A percentile compares a stretch with the other conserved stretches of the same genome.
Evolutionary conservation across 2,888 invertebrate genomes (phyloP).

Genomic region (Synanthedon vespiformis): DNA sequence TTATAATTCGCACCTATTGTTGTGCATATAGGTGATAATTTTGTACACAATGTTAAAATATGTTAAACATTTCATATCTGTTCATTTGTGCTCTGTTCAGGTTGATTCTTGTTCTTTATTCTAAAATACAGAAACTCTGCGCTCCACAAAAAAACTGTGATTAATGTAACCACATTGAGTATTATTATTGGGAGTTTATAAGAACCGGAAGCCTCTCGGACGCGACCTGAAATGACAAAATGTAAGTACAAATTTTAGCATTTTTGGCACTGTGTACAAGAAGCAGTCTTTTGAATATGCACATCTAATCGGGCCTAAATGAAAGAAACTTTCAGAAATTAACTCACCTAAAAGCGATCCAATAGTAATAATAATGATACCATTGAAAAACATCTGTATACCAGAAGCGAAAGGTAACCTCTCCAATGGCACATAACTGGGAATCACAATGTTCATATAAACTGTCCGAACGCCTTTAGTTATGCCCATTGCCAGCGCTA

Average conservation of each 20-base stretch:
- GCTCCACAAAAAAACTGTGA: slow-evolving; percentile 72
- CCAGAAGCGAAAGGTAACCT: slow-evolving; percentile 76
- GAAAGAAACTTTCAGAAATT: no score
- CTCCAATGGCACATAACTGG: slow-evolving; percentile 76
- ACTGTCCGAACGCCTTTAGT: slow-evolving; percentile 79
- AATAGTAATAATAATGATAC: slow-evolving; percentile 69
- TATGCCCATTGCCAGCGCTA: slow-evolving; percentile 72
- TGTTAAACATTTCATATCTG: no score
- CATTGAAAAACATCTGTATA: slow-evolving; percentile 78
- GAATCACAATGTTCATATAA: slow-evolving; percentile 76
- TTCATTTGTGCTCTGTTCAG: no score
- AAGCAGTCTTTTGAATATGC: no score
- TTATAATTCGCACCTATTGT: no score
- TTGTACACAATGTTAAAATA: no score
- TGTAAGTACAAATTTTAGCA: not conserved
- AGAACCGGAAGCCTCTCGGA: slow-evolving; percentile 72
- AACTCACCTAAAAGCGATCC: slow-evolving; percentile 74
- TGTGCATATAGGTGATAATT: no score
- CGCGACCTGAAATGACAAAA: slow-evolving; percentile 62
- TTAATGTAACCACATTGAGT: slow-evolving; percentile 71
- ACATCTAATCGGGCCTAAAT: no score
- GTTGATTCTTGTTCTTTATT: slow-evolving; percentile 22
- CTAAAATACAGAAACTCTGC: slow-evolving; percentile 58
- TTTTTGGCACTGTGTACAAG: not conserved
- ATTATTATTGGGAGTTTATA: slow-evolving; percentile 71